A percentile compares a stretch with the other conserved stretches of the same genome.
Conservation (phyloP, 2,113 vertebrate species). For the Dicaeum eximium region DNA sequence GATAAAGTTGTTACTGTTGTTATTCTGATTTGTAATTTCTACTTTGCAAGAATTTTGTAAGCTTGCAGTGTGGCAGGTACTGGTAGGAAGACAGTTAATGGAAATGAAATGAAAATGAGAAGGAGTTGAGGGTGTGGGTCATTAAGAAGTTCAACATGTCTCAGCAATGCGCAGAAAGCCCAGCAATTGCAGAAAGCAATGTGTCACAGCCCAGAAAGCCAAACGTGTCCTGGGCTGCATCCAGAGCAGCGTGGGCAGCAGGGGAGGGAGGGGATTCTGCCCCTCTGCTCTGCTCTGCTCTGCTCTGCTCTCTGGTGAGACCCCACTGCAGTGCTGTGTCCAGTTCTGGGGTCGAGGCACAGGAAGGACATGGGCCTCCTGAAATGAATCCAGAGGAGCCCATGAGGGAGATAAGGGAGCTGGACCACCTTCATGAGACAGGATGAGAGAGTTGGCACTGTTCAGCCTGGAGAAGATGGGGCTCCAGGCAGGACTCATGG, state of each 20-base stretch:
- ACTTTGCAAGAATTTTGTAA: not conserved
- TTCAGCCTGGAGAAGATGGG: not conserved
- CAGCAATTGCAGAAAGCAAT: not conserved
- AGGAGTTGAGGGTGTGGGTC: not conserved
- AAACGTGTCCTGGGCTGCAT: accelerated
- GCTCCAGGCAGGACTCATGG: not conserved
- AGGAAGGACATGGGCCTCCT: not conserved
- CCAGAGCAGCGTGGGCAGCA: accelerated
- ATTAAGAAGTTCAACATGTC: not conserved
- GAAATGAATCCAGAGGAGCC: not conserved
- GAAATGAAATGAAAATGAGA: not conserved
- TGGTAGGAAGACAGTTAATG: not conserved
- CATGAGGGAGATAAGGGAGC: no score
- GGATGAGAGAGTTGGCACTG: not conserved
- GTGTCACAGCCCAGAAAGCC: not conserved
- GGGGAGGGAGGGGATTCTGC: not conserved
- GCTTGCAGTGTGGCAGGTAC: not conserved
- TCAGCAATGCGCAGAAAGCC: not conserved
- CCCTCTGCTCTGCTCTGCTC: not conserved
- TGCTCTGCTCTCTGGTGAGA: not conserved
- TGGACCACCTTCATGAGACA: accelerated
- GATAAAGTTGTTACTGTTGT: not conserved
- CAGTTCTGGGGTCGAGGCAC: not conserved
- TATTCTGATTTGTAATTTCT: not conserved
- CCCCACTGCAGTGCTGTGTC: not conserved